Evolutionary conservation across 2,888 invertebrate genomes (phyloP), one percentile per base, ranked within the genome.

Genomic region (Acrobasis suavella): DNA sequence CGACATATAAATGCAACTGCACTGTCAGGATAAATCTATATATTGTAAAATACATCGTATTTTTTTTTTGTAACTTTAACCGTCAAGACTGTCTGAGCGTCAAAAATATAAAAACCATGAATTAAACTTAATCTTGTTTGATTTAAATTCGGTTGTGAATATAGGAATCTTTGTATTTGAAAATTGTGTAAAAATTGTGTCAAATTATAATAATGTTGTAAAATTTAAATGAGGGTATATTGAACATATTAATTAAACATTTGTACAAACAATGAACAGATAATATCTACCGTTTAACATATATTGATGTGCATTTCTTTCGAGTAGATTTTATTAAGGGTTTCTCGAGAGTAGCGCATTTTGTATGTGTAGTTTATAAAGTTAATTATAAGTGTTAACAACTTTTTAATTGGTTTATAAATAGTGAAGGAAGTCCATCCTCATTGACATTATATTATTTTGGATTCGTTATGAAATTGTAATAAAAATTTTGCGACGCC

Each of bases 401-500:
- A 55, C 60, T 65, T 69, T 67, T 69, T 66, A 63, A 72, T 76
- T 75, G 75, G 72, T 77, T 73, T 77, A 74, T 73, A 67, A 73
- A 71, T 71, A 66, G 65, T 65, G 69, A 69, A 49, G 49, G 46
- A 62, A 65, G 56, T 69, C 63, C 66, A 66, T 66, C 64, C 60
- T 67, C 62, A 64, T 63, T 67, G 65, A 70, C 66, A 63, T 69
- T 67, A 66, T 65, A 67, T 65, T 69, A 74, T 69, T 71, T 73
- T 70, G 64, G 64, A 75, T 73, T 72, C 70, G 72, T 76, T 75
- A 73, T 73, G 69, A 74, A 75, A 72, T 77, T 75, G 75, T 76
- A 72, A 73, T 68, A 72, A 75, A 67, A 75, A 70, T 77, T 75
- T 80, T 81, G 86, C 88, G 90, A 80, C 90, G 90, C 83, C 82